Percentiles rank a stretch among this genome's conserved stretches.
Conservation (phyloP, 2,888 invertebrate genomes). For the Hemicrepidius hirtus region DNA sequence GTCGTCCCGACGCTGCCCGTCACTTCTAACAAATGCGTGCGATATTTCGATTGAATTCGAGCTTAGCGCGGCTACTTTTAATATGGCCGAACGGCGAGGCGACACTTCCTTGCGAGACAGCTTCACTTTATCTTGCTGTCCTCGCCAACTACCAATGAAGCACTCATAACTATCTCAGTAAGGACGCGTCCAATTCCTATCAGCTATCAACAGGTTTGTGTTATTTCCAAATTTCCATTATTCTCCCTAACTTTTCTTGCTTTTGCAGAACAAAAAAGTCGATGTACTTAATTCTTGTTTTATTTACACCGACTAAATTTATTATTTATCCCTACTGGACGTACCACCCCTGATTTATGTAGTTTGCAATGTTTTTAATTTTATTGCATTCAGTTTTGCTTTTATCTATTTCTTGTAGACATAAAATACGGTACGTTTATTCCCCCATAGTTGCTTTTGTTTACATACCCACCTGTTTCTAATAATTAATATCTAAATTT, state of each 20-base stretch:
- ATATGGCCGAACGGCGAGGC: constrained; percentile 56
- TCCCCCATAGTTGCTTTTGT: constrained; percentile 22
- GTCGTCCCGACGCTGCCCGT: constrained; percentile 56
- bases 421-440: not conserved
- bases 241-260: too few relatives aligned
- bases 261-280: too few relatives aligned
- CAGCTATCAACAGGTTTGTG: too few relatives aligned
- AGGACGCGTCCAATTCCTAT: not conserved
- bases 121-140: constrained; percentile 35
- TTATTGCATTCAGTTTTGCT: constrained; percentile 2
- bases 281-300: too few relatives aligned
- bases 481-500: too few relatives aligned
- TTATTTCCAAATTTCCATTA: too few relatives aligned
- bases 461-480: constrained; percentile 8
- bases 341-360: not conserved
- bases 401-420: constrained; percentile 7
- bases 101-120: constrained; percentile 53
- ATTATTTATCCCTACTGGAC: not conserved
- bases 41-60: constrained; percentile 64
- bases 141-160: constrained; percentile 21
- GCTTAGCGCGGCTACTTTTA: constrained; percentile 58
- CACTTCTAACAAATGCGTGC: constrained; percentile 63
- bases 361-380: not conserved
- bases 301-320: too few relatives aligned
- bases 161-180: constrained; percentile 23